These are phyloP conservation scores for Erynnis tages DNA, from an alignment of 2,888 invertebrate genomes.

Conservation along the genomic window DNA sequence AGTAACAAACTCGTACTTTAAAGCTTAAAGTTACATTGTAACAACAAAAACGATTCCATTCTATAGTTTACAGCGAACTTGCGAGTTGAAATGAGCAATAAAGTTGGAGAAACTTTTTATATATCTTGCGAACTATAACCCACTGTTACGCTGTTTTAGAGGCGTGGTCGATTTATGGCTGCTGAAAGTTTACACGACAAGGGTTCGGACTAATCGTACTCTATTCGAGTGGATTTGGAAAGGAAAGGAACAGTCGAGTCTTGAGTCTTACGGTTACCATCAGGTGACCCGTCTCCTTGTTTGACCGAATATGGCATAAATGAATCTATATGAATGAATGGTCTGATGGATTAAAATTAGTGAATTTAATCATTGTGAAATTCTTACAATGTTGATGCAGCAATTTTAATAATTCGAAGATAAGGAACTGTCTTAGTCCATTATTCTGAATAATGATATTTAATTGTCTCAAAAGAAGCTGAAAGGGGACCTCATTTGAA, in stretches of 20 bases:
- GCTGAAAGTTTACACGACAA: slow-evolving; percentile 21
- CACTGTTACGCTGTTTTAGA: slow-evolving; percentile 1
- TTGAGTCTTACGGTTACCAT: no score
- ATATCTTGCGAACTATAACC: slow-evolving; percentile 1
- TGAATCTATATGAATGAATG: no score
- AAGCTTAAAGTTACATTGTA: background rate
- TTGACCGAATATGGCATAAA: no score
- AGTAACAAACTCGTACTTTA: background rate
- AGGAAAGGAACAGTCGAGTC: no score
- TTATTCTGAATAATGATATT: no score
- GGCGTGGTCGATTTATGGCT: slow-evolving; percentile 18
- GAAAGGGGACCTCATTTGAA: no score
- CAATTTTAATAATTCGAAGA: background rate
- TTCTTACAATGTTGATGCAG: no score
- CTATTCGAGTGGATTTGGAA: slow-evolving; percentile 7
- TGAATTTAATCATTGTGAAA: no score
- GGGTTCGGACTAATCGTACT: slow-evolving; percentile 20
- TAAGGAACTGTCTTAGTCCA: no score
- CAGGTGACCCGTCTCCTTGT: no score
- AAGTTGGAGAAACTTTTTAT: slow-evolving; percentile 19
- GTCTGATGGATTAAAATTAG: no score
- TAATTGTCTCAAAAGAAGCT: no score
- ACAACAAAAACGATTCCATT: background rate
- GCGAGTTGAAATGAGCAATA: background rate
- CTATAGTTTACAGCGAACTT: background rate